Percentiles rank a stretch among this genome's conserved stretches.
These are phyloP conservation scores for Odontomyia ornata DNA, from an alignment of 2,888 invertebrate genomes.

Conservation along the genomic window DNA sequence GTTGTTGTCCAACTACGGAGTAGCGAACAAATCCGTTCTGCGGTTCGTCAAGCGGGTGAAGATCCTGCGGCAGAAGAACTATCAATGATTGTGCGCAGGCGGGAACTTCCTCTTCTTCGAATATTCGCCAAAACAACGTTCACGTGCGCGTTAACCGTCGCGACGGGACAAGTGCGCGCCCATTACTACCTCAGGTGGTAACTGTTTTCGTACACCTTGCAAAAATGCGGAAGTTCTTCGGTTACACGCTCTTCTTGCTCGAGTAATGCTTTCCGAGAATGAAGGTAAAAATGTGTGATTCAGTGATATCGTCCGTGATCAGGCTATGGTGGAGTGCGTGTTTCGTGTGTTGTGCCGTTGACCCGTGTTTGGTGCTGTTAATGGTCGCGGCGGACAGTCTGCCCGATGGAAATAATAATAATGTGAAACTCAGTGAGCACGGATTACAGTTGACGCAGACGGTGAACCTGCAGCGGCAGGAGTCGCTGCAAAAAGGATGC, in stretches of 20 bases:
- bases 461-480: slow-evolving; percentile 71
- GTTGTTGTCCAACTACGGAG: slow-evolving; percentile 73
- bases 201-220: neutral
- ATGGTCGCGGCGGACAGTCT: slow-evolving; percentile 52
- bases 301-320: neutral
- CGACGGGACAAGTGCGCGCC: neutral
- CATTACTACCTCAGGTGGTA: neutral
- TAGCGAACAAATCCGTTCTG: slow-evolving; percentile 73
- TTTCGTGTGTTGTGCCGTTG: slow-evolving; percentile 40
- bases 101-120: neutral
- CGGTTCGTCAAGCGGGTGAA: slow-evolving; percentile 72
- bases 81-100: slow-evolving; percentile 20
- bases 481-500: slow-evolving; percentile 71
- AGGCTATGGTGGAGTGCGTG: slow-evolving; percentile 3
- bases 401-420: slow-evolving; percentile 62
- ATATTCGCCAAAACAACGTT: neutral
- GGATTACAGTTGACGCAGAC: slow-evolving; percentile 71
- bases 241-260: neutral
- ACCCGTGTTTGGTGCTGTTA: neutral
- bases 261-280: slow-evolving; percentile 2
- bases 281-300: slow-evolving; percentile 13
- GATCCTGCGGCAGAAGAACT: slow-evolving; percentile 11
- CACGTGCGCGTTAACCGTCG: neutral
- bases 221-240: slow-evolving; percentile 24
- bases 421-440: slow-evolving; percentile 64